These are phyloP conservation scores for Megaleporinus macrocephalus DNA, from an alignment of 2,113 vertebrate genomes.

Conservation along the genomic window DNA sequence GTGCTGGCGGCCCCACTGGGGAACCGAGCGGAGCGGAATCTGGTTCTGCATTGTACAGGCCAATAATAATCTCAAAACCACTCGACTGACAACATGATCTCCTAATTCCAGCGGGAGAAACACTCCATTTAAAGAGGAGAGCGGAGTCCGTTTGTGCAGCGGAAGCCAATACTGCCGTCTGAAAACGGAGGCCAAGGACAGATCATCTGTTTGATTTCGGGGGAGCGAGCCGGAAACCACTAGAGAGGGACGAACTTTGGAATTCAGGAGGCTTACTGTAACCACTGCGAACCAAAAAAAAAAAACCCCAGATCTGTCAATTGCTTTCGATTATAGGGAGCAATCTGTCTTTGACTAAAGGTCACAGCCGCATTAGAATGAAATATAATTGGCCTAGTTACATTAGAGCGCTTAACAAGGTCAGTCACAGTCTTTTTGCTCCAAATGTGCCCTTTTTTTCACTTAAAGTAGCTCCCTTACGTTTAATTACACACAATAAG, in stretches of 20 bases:
- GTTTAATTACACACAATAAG: constrained; percentile 1
- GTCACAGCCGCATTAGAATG: neutral
- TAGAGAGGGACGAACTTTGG: neutral
- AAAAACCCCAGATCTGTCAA: neutral
- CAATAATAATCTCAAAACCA: neutral
- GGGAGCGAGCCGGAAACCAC: neutral
- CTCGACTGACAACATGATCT: neutral
- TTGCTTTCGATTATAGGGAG: neutral
- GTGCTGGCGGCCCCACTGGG: neutral
- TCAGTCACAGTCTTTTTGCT: neutral
- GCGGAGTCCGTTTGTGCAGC: neutral
- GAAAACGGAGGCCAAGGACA: neutral
- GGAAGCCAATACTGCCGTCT: neutral
- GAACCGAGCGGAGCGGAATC: neutral
- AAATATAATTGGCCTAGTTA: constrained; percentile 10
- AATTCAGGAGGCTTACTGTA: neutral
- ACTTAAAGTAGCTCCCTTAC: constrained; percentile 12
- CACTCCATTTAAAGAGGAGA: neutral
- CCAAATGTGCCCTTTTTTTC: constrained; percentile 9
- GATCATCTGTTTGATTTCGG: neutral
- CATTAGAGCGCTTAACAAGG: neutral
- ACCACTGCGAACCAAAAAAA: neutral
- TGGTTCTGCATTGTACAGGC: neutral
- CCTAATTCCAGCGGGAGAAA: neutral
- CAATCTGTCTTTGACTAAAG: neutral